A percentile compares a stretch with the other conserved stretches of the same genome.
phyloP scores from a whole-genome alignment of 1,140 invertebrate genomes.

The Bombus confusus region DNA sequence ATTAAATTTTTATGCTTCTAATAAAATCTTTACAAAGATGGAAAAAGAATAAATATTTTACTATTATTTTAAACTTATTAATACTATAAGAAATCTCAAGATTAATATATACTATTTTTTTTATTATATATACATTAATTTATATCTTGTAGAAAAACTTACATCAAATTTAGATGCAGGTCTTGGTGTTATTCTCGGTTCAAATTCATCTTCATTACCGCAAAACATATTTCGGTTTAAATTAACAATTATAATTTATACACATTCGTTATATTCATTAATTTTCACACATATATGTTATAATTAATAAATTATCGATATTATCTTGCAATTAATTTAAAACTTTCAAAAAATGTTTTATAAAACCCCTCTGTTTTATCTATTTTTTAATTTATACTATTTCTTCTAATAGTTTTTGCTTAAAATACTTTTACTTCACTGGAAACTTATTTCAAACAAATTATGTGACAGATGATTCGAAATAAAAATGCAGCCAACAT shows the following conservation, averaged over 20 bases:
- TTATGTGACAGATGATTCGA: constrained; percentile 30
- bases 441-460: constrained; percentile 37
- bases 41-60: neutral
- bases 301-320: neutral
- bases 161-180: constrained; percentile 65
- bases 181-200: constrained; percentile 69
- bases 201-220: constrained; percentile 65
- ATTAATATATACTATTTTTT: neutral
- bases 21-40: neutral
- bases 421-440: neutral
- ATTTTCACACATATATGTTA: neutral
- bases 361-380: neutral
- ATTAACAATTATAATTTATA: constrained; percentile 1
- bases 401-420: neutral
- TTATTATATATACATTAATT: neutral
- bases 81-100: neutral
- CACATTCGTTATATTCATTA: neutral
- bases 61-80: neutral
- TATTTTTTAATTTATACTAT: neutral
- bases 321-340: neutral
- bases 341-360: neutral
- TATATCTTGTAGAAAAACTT: constrained; percentile 31
- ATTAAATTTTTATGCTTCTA: neutral
- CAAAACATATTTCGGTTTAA: constrained; percentile 34
- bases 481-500: constrained; percentile 31